These are phyloP conservation scores for Cheumatopsyche charites DNA, from an alignment of 1,140 invertebrate genomes.

Conservation along the genomic window DNA sequence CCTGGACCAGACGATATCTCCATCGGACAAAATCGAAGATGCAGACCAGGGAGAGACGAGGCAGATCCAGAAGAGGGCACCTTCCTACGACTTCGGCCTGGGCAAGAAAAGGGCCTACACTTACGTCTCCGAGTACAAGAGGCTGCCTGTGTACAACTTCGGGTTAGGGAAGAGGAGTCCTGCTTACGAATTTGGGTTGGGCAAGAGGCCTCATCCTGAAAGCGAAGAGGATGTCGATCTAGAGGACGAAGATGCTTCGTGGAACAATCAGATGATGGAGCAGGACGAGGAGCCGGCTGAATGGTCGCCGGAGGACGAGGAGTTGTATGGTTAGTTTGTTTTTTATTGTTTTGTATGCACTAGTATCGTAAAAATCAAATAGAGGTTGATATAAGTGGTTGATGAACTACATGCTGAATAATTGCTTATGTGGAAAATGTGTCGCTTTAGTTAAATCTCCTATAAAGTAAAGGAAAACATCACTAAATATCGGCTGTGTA, in stretches of 20 bases:
- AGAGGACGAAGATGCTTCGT: constrained; percentile 16
- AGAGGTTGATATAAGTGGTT: too few relatives aligned
- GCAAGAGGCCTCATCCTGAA: constrained; percentile 59
- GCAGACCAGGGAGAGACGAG: neutral
- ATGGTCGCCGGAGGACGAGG: constrained; percentile 15
- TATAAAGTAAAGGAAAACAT: too few relatives aligned
- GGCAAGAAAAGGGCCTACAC: constrained; percentile 66
- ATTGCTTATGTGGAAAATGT: too few relatives aligned
- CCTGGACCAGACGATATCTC: neutral
- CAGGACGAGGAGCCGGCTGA: constrained; percentile 1
- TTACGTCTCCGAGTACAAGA: constrained; percentile 70
- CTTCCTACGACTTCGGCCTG: constrained; percentile 58
- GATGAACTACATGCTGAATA: too few relatives aligned
- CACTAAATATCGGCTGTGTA: too few relatives aligned
- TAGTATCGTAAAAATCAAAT: too few relatives aligned
- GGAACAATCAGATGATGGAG: constrained; percentile 3
- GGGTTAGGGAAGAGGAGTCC: constrained; percentile 67
- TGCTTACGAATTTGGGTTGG: constrained; percentile 66
- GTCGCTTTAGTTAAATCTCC: too few relatives aligned
- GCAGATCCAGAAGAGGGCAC: constrained; percentile 53
- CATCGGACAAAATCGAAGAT: neutral
- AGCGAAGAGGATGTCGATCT: constrained; percentile 47
- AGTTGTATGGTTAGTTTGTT: neutral
- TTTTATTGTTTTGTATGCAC: too few relatives aligned
- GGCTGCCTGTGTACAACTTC: constrained; percentile 70